Evolutionary conservation across 2,888 invertebrate genomes (phyloP).

Genomic region (Anarsia innoxiella): DNA sequence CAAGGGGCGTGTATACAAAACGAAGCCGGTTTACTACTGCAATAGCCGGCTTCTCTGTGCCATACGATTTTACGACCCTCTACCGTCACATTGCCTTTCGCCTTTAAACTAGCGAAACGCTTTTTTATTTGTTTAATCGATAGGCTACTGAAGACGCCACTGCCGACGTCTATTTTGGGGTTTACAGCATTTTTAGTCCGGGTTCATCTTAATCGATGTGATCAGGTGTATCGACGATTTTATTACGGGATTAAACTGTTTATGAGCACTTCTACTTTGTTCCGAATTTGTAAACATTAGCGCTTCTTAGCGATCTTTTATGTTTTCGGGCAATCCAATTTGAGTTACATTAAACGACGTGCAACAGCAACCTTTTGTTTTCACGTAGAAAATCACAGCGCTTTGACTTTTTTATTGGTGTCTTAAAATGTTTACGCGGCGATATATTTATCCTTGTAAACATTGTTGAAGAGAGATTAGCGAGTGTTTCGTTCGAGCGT

Average conservation of each 20-base stretch:
- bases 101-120: constrained; percentile 67
- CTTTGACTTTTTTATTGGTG: constrained; percentile 41
- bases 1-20: constrained; percentile 70
- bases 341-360: constrained; percentile 33
- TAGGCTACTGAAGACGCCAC: constrained; percentile 63
- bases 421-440: constrained; percentile 48
- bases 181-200: constrained; percentile 62
- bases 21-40: constrained; percentile 67
- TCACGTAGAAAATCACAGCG: constrained; percentile 26
- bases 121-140: constrained; percentile 75
- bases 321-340: constrained; percentile 41
- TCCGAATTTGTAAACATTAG: constrained; percentile 48
- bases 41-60: constrained; percentile 70
- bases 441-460: constrained; percentile 52
- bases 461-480: constrained; percentile 54
- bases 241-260: constrained; percentile 65
- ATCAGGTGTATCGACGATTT: constrained; percentile 64
- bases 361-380: constrained; percentile 36
- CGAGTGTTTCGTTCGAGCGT: constrained; percentile 49
- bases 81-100: constrained; percentile 66
- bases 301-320: constrained; percentile 45
- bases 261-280: constrained; percentile 69
- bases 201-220: constrained; percentile 44
- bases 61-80: constrained; percentile 70
- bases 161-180: constrained; percentile 57